Conservation (phyloP, 2,113 vertebrate genomes). For the Grammomys surdaster region DNA sequence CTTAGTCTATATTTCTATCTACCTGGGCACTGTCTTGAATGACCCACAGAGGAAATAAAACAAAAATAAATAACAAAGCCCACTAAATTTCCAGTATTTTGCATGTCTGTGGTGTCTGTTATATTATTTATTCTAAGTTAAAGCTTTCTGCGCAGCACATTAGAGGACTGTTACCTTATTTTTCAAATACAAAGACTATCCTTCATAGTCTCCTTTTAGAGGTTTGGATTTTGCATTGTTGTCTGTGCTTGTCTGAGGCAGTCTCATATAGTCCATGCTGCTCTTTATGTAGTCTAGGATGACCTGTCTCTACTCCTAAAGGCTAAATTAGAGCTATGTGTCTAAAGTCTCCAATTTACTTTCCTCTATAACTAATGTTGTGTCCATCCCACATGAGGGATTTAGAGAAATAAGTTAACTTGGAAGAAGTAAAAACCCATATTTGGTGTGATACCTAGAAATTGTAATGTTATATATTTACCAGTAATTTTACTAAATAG, state of each 20-base stretch:
- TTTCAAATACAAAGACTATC: constrained; percentile 55
- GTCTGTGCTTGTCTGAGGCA: background rate
- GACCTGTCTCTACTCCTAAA: background rate
- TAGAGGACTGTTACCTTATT: constrained; percentile 10
- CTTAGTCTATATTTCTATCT: background rate
- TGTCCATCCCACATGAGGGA: background rate
- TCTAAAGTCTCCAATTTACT: background rate
- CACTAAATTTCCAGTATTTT: background rate
- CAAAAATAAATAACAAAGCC: constrained; percentile 11
- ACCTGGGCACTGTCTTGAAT: background rate
- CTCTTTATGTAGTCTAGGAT: background rate
- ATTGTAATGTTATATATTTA: background rate
- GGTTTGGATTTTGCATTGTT: background rate
- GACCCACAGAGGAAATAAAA: background rate
- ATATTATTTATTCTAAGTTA: background rate
- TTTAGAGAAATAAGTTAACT: constrained; percentile 35
- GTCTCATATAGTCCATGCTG: background rate
- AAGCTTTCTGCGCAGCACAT: constrained; percentile 27
- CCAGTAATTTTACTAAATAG: background rate
- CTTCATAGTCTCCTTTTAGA: background rate
- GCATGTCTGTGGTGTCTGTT: background rate
- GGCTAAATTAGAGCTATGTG: background rate
- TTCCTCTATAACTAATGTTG: constrained; percentile 43
- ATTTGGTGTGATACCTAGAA: constrained; percentile 46
- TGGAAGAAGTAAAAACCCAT: background rate